Conservation (phyloP, 92 coral and sea anemone species). For the Parazoanthus darwini region DNA sequence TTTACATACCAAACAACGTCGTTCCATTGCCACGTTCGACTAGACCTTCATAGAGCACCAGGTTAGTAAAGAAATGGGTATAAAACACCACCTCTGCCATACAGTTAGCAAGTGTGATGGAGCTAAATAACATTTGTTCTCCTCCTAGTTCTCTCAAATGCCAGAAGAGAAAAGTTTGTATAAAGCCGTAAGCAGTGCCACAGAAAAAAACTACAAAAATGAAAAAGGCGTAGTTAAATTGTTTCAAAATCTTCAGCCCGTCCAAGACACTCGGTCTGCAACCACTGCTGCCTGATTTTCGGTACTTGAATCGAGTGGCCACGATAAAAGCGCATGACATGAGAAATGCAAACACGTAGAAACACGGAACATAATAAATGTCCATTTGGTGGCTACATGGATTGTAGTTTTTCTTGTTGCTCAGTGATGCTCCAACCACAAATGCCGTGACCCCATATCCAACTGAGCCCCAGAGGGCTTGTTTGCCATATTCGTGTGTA, state of each 20-base stretch:
- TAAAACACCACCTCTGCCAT: constrained; percentile 85
- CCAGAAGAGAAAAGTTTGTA: constrained; percentile 97
- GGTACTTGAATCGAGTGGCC: constrained; percentile 87
- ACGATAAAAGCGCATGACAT: constrained; percentile 83
- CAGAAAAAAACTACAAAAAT: constrained; percentile 91
- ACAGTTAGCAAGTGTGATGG: constrained; percentile 79
- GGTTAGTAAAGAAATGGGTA: too few relatives aligned
- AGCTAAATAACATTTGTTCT: constrained; percentile 86
- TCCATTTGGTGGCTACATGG: constrained; percentile 93
- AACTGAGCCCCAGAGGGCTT: constrained; percentile 96
- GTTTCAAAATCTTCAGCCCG: constrained; percentile 62
- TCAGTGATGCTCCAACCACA: constrained; percentile 87
- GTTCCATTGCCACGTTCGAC: too few relatives aligned
- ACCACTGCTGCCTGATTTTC: constrained; percentile 59
- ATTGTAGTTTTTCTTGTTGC: constrained; percentile 75
- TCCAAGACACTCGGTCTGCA: constrained; percentile 69
- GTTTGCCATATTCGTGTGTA: constrained; percentile 95
- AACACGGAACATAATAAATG: constrained; percentile 89
- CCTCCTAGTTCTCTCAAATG: constrained; percentile 95
- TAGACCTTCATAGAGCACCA: too few relatives aligned
- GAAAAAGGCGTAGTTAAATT: constrained; percentile 83
- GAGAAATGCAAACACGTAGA: constrained; percentile 74
- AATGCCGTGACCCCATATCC: constrained; percentile 94
- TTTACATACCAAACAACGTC: too few relatives aligned
- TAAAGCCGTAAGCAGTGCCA: constrained; percentile 95